Evolutionary conservation across 2,888 invertebrate species (phyloP).

Genomic region (Pandemis corylana): DNA sequence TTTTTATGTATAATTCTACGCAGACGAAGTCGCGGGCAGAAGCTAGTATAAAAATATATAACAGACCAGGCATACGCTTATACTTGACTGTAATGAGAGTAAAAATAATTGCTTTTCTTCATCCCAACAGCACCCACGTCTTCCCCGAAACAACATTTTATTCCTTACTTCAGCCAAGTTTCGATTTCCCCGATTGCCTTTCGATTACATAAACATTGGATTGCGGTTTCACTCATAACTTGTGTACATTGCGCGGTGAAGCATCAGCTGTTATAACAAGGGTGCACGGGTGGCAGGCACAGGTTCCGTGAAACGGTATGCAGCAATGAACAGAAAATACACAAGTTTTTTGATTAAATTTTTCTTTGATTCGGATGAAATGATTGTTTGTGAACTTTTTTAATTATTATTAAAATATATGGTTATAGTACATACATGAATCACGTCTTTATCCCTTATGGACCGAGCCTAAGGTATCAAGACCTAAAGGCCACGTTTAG

Average conservation of each 20-base stretch:
- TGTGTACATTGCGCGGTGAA: neutral
- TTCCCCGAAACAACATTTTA: neutral
- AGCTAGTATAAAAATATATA: neutral
- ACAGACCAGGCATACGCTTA: neutral
- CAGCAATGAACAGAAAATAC: too few relatives aligned
- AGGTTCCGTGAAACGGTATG: too few relatives aligned
- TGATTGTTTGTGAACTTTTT: too few relatives aligned
- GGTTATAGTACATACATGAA: too few relatives aligned
- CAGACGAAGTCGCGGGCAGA: too few relatives aligned
- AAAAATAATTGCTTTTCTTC: constrained; percentile 3
- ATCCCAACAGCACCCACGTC: neutral
- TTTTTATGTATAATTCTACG: too few relatives aligned
- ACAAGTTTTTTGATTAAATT: too few relatives aligned
- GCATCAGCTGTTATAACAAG: constrained; percentile 22
- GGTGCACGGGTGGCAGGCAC: neutral
- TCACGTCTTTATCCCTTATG: too few relatives aligned
- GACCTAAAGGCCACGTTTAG: too few relatives aligned
- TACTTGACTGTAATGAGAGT: neutral
- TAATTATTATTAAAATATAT: too few relatives aligned
- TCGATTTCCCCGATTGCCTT: constrained; percentile 5
- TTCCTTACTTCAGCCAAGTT: neutral
- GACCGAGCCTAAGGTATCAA: too few relatives aligned
- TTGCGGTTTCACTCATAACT: constrained; percentile 6
- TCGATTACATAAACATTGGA: constrained; percentile 19
- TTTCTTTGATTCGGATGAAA: too few relatives aligned